Evolutionary conservation across 2,888 invertebrate species (phyloP), one percentile per base, ranked within the genome.

Genomic region (Ochropacha duplaris): DNA sequence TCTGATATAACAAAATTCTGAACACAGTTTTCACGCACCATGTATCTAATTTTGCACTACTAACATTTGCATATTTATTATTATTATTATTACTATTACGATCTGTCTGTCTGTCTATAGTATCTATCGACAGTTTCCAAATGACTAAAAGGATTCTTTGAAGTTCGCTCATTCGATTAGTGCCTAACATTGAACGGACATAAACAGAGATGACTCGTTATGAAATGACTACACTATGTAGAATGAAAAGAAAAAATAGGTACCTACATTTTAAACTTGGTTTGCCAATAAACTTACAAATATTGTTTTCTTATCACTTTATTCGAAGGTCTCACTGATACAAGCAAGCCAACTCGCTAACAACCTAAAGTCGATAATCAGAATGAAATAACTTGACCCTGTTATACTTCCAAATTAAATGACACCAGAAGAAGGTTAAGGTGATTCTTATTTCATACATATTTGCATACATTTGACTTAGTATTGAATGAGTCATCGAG

Each of bases 401-500:
- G 19, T 44, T 19, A 19, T 19, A 44, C 16, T 44, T 44, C 44
- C 44, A 44, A 44, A 44, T 44, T 44, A 19, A 9, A 16, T 44
- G 16, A 19, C 19, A 19, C 19, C 8, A 44, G 1, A 31, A 31
- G 31, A 31, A 31, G n/a, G 9, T 16, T 44, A n/a, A 44, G 19
- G 19, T 19, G 44, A 44, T 16, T 5, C 16, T 19, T 19, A 44
- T 44, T 44, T 19, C 44, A 36, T 14, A 19, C 44, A 44, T 44
- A 44, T 16, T 19, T 9, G 19, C 19, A 44, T 36, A 36, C 36
- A 36, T 59, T 63, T 57, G 34, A 57, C 54, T 55, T 54, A 26
- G 58, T 55, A 52, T 57, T 36, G 26, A 51, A 65, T 75, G 75
- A 72, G 59, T 77, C 72, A 74, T 58, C 59, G 58, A 57, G 57